Conservation (phyloP, 1,140 invertebrate species). For the Aphis gossypii region DNA sequence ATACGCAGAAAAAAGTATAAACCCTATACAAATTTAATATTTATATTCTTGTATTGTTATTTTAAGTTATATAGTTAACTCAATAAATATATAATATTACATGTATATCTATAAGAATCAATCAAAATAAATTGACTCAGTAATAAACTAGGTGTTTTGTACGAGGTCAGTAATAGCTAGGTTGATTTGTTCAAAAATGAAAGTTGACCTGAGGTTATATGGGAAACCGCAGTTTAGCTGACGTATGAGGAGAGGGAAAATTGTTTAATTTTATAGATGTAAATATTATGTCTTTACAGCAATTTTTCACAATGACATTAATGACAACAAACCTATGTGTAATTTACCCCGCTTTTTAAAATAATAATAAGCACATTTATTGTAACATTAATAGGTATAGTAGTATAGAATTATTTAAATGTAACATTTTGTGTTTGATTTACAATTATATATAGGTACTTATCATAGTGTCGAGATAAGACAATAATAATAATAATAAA, state of each 20-base stretch:
- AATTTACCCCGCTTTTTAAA: not conserved
- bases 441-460: not conserved
- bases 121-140: not conserved
- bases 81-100: not conserved
- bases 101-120: not conserved
- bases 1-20: not conserved
- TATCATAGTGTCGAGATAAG: not conserved
- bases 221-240: not conserved
- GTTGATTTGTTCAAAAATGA: conserved; percentile 15
- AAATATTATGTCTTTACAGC: not conserved
- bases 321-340: not conserved
- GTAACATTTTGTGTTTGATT: not conserved
- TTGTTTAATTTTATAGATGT: not conserved
- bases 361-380: not conserved
- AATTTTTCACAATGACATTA: not conserved
- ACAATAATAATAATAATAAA: not conserved
- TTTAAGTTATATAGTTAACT: not conserved
- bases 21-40: not conserved
- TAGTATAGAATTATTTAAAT: not conserved
- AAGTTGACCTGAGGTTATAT: conserved; percentile 26
- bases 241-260: not conserved
- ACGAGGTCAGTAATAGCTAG: conserved; percentile 14
- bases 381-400: not conserved
- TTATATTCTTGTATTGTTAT: not conserved
- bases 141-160: not conserved